phyloP scores from a whole-genome alignment of 1,140 invertebrate species.

The Leptoteleia sp. region DNA sequence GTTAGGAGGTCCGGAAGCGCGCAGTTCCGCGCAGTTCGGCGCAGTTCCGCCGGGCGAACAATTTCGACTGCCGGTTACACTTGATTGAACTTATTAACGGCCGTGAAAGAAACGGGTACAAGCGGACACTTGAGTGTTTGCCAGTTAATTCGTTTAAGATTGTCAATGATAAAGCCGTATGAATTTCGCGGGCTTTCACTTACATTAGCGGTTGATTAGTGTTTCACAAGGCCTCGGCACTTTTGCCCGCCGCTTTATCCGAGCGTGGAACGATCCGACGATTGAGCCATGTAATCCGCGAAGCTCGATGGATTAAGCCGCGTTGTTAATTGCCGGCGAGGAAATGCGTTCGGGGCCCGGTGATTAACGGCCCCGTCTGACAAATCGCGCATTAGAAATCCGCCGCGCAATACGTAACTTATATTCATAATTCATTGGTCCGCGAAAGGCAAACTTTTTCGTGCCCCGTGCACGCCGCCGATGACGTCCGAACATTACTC shows the following conservation, averaged over 20 bases:
- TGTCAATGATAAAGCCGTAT: constrained; percentile 29
- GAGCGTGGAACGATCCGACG: constrained; percentile 20
- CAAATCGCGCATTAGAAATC: constrained; percentile 64
- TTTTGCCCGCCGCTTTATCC: constrained; percentile 30
- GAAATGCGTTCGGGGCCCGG: constrained; percentile 58
- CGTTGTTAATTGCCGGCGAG: constrained; percentile 59
- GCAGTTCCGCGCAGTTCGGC: constrained; percentile 54
- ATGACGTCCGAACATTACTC: too few relatives aligned
- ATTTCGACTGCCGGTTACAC: constrained; percentile 12
- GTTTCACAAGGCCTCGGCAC: constrained; percentile 38
- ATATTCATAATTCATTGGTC: constrained; percentile 45
- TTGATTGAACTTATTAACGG: constrained; percentile 9
- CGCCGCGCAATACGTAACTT: constrained; percentile 29
- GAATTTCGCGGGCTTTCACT: constrained; percentile 45
- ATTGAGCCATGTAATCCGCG: constrained; percentile 39
- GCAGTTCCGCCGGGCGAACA: too few relatives aligned
- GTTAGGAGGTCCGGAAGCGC: constrained; percentile 69
- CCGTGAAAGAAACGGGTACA: neutral
- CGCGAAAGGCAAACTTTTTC: too few relatives aligned
- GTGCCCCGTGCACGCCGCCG: too few relatives aligned
- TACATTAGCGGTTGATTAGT: constrained; percentile 23
- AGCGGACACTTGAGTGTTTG: neutral
- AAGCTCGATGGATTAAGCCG: constrained; percentile 36
- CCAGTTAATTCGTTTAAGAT: constrained; percentile 24
- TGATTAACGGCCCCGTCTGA: constrained; percentile 67